These are phyloP conservation scores for Maniola hyperantus DNA, from an alignment of 2,888 invertebrate genomes.

Conservation along the genomic window DNA sequence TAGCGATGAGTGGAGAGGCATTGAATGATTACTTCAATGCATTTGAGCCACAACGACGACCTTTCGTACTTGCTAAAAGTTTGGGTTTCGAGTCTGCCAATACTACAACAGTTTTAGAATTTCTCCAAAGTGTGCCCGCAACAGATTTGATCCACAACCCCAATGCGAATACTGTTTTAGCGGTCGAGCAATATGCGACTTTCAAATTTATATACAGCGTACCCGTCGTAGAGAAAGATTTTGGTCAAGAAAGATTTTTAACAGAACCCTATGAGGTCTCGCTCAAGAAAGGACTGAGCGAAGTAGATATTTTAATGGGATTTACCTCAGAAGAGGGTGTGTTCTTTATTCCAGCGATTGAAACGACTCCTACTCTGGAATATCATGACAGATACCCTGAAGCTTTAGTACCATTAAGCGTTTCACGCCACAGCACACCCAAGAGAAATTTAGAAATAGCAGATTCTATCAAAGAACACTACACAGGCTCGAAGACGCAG, in stretches of 20 bases:
- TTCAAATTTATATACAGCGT: slow-evolving; percentile 54
- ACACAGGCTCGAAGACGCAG: slow-evolving; percentile 50
- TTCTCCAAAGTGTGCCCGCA: slow-evolving; percentile 51
- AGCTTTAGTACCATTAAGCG: slow-evolving; percentile 51
- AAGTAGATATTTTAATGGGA: slow-evolving; percentile 86
- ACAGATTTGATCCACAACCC: slow-evolving; percentile 47
- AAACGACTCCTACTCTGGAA: slow-evolving; percentile 35
- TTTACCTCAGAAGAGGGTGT: slow-evolving; percentile 85
- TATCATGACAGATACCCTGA: slow-evolving; percentile 50
- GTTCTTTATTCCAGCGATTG: slow-evolving; percentile 37
- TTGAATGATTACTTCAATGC: slow-evolving; percentile 54
- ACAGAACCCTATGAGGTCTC: slow-evolving; percentile 48
- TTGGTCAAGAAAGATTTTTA: slow-evolving; percentile 53
- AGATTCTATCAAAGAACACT: slow-evolving; percentile 51
- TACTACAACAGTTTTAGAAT: slow-evolving; percentile 51
- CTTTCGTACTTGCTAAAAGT: slow-evolving; percentile 53
- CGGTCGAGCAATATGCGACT: slow-evolving; percentile 48
- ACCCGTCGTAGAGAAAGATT: slow-evolving; percentile 60
- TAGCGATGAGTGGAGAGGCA: slow-evolving; percentile 86
- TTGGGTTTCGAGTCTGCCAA: slow-evolving; percentile 54
- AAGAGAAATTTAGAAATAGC: slow-evolving; percentile 47
- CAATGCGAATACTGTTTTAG: slow-evolving; percentile 46
- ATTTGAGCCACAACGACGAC: slow-evolving; percentile 49
- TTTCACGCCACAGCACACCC: slow-evolving; percentile 45
- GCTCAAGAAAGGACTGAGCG: slow-evolving; percentile 64